Conservation (phyloP, 1,140 invertebrate species). For the Drosophila grimshawi region DNA sequence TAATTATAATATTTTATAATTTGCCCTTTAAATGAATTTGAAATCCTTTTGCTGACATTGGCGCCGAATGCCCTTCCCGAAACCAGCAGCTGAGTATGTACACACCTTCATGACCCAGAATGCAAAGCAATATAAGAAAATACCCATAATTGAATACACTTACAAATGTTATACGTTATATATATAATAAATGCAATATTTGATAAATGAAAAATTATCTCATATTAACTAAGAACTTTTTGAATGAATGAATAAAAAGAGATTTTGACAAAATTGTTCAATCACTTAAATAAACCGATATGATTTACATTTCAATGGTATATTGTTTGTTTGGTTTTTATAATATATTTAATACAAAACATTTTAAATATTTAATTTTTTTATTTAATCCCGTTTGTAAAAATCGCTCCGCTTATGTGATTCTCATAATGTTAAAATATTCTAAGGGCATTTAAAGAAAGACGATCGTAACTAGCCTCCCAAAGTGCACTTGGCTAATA, state of each 20-base stretch:
- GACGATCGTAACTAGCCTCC: not conserved
- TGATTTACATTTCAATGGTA: too few relatives aligned
- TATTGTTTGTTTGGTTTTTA: too few relatives aligned
- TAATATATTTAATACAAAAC: too few relatives aligned
- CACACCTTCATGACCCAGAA: slow-evolving; percentile 41
- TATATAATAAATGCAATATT: not conserved
- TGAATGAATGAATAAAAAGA: too few relatives aligned
- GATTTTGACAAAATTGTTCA: too few relatives aligned
- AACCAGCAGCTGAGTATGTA: slow-evolving; percentile 18
- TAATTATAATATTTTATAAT: slow-evolving; percentile 68
- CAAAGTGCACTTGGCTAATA: slow-evolving; percentile 16
- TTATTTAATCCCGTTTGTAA: too few relatives aligned
- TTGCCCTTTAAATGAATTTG: slow-evolving; percentile 57
- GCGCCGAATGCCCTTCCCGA: slow-evolving; percentile 8
- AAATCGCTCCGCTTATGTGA: too few relatives aligned
- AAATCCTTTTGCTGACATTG: slow-evolving; percentile 63
- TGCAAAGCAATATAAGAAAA: not conserved
- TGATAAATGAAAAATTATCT: not conserved
- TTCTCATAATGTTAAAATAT: too few relatives aligned
- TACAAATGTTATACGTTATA: not conserved
- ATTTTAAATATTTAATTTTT: too few relatives aligned
- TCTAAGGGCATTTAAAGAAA: not conserved
- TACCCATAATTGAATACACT: not conserved
- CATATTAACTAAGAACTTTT: not conserved
- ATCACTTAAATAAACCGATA: too few relatives aligned